Conservation (phyloP, 2,797 vertebrate genomes). For the Anabacerthia variegaticeps region DNA sequence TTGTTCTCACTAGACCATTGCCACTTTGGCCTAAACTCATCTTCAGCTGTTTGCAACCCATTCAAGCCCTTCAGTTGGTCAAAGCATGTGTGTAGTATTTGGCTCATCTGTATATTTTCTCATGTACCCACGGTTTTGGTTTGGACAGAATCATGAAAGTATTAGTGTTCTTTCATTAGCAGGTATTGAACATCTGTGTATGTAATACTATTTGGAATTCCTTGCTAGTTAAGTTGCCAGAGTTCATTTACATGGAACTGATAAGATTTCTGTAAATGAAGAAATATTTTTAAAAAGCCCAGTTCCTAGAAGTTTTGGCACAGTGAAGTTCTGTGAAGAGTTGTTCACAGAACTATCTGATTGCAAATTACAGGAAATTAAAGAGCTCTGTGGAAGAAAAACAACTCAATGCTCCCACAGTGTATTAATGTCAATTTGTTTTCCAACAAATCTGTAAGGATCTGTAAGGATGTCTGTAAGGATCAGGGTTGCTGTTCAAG, state of each 20-base stretch:
- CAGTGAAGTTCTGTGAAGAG: not conserved
- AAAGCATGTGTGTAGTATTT: not conserved
- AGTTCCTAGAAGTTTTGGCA: not conserved
- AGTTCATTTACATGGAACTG: not conserved
- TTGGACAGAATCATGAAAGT: not conserved
- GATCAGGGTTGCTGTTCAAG: not conserved
- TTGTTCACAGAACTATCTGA: not conserved
- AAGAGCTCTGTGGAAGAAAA: not conserved
- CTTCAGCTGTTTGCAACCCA: not conserved
- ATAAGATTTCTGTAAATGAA: not conserved
- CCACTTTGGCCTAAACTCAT: not conserved
- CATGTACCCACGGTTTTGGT: not conserved
- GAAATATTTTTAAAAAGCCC: not conserved
- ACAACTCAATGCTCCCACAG: not conserved
- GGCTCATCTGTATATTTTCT: not conserved
- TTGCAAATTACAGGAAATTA: not conserved
- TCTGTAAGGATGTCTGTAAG: too few relatives aligned
- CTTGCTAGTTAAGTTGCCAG: not conserved
- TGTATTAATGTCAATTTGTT: not conserved
- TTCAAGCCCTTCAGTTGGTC: not conserved
- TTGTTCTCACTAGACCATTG: not conserved
- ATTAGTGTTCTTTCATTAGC: not conserved
- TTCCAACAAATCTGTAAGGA: too few relatives aligned
- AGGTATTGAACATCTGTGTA: not conserved
- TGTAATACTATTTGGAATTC: not conserved